Percentiles rank a stretch among this genome's conserved stretches.
Conservation (phyloP, 35 echinoderm and acorn worm species). For the Holothuria glaberrima region DNA sequence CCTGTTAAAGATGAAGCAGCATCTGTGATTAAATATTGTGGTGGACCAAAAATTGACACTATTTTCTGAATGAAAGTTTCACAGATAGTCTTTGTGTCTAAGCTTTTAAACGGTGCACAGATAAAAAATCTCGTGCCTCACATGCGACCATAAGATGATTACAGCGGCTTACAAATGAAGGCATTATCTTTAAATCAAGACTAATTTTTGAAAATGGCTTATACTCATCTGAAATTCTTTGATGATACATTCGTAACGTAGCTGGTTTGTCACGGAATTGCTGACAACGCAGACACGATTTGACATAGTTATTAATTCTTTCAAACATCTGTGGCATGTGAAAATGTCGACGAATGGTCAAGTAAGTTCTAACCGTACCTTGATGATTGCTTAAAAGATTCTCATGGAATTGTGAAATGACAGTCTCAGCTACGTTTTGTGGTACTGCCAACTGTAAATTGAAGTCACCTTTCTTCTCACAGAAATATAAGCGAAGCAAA, state of each 20-base stretch:
- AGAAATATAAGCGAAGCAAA: constrained; percentile 52
- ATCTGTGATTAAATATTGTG: constrained; percentile 13
- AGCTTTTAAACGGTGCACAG: constrained; percentile 61
- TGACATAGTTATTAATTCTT: constrained; percentile 58
- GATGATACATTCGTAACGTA: constrained; percentile 36
- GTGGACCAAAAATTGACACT: constrained; percentile 22
- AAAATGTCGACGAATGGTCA: constrained; percentile 36
- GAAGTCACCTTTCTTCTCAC: constrained; percentile 11
- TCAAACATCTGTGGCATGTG: constrained; percentile 54
- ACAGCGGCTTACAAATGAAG: constrained; percentile 47
- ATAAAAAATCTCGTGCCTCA: constrained; percentile 50
- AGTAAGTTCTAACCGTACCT: constrained; percentile 47
- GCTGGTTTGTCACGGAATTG: constrained; percentile 56
- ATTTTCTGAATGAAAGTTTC: constrained; percentile 3
- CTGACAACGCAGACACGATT: constrained; percentile 58
- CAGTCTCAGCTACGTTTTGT: background rate
- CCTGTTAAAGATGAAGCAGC: constrained; percentile 23
- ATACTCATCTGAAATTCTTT: constrained; percentile 29
- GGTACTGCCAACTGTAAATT: constrained; percentile 55
- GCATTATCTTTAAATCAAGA: constrained; percentile 67
- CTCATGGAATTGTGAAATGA: constrained; percentile 48
- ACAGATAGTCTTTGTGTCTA: constrained; percentile 53
- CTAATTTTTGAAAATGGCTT: constrained; percentile 46
- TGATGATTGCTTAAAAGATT: constrained; percentile 61
- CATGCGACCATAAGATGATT: constrained; percentile 56